These are phyloP conservation scores for Oreortyx pictus DNA, from an alignment of 2,797 vertebrate species.

Conservation along the genomic window DNA sequence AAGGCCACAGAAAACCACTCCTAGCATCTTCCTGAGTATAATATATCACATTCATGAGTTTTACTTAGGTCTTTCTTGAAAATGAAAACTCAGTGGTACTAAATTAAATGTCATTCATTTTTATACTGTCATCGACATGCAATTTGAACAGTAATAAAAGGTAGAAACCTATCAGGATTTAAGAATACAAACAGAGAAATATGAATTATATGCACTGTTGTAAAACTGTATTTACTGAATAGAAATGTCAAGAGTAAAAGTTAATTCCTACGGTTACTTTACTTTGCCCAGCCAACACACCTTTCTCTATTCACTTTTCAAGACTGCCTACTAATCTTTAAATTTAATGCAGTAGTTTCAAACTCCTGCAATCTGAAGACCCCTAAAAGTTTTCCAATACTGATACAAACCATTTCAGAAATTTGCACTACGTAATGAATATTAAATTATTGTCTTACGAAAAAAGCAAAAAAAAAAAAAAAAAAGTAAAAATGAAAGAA, in stretches of 20 bases:
- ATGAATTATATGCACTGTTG: neutral
- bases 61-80: neutral
- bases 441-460: neutral
- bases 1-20: neutral
- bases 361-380: neutral
- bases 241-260: constrained; percentile 24
- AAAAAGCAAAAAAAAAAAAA: neutral
- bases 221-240: constrained; percentile 17
- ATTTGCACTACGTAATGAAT: neutral
- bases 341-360: neutral
- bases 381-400: neutral
- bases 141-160: neutral
- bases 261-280: constrained; percentile 10
- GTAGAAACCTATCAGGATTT: neutral
- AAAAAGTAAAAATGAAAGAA: neutral
- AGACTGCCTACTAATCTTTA: neutral
- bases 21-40: neutral
- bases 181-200: constrained; percentile 1
- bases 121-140: neutral
- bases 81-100: constrained; percentile 14
- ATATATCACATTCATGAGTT: neutral
- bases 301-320: neutral
- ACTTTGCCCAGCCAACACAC: neutral
- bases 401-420: neutral
- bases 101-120: constrained; percentile 23